phyloP scores from a whole-genome alignment of 2,888 invertebrate species.

The Fragum fragum region DNA sequence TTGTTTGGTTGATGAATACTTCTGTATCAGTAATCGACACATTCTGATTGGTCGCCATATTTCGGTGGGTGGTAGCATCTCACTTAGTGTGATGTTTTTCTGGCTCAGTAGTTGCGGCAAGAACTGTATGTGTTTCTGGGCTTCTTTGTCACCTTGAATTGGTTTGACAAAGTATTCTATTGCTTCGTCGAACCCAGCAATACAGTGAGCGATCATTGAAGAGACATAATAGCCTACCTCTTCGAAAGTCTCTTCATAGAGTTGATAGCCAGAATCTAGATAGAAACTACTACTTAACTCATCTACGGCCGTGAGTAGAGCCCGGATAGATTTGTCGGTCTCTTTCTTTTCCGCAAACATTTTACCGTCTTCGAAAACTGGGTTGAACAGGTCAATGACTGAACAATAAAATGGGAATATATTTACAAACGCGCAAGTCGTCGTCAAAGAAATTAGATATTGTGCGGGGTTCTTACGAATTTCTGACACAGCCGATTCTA shows the following conservation, averaged over 20 bases:
- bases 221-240: conserved; percentile 62
- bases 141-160: conserved; percentile 67
- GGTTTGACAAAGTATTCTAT: conserved; percentile 73
- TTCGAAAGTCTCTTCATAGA: conserved; percentile 66
- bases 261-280: conserved; percentile 71
- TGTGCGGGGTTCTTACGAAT: conserved; percentile 62
- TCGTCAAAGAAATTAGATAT: conserved; percentile 57
- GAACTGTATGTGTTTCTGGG: conserved; percentile 66
- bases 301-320: conserved; percentile 60
- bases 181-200: conserved; percentile 70
- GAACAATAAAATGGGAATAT: conserved; percentile 72
- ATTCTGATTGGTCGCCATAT: conserved; percentile 75
- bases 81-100: conserved; percentile 71
- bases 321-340: conserved; percentile 58
- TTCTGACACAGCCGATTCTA: conserved; percentile 65
- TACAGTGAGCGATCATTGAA: conserved; percentile 63
- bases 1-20: conserved; percentile 65
- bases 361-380: conserved; percentile 64
- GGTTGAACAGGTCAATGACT: conserved; percentile 63
- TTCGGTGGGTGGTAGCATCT: conserved; percentile 67
- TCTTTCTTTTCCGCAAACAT: conserved; percentile 57
- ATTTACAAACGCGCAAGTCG: conserved; percentile 69
- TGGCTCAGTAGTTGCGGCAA: conserved; percentile 70
- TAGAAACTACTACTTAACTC: conserved; percentile 72
- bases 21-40: conserved; percentile 70